These are phyloP conservation scores for Felis chaus DNA, from an alignment of 2,113 vertebrate genomes.

Conservation along the genomic window DNA sequence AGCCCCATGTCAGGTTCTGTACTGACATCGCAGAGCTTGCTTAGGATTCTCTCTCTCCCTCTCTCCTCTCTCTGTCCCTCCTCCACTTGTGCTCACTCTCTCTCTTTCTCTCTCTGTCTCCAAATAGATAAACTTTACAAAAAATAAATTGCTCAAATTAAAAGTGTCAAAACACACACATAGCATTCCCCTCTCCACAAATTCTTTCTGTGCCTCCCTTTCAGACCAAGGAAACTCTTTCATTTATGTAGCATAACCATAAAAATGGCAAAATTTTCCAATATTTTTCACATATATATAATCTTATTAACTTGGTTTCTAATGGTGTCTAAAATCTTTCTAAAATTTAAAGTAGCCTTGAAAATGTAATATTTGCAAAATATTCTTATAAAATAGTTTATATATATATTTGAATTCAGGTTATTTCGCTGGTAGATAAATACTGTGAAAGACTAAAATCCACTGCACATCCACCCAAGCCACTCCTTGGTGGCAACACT, in stretches of 20 bases:
- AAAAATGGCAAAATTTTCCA: not conserved
- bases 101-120: too few species aligned
- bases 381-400: not conserved
- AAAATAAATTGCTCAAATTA: not conserved
- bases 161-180: not conserved
- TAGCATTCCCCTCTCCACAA: not conserved
- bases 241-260: not conserved
- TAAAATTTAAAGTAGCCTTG: not conserved
- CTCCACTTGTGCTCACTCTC: too few species aligned
- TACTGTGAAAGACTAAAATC: not conserved
- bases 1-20: too few species aligned
- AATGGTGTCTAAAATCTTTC: not conserved
- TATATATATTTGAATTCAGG: not conserved
- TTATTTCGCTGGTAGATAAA: not conserved
- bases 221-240: not conserved
- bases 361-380: not conserved
- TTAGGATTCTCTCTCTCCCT: too few species aligned
- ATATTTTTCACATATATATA: not conserved
- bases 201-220: not conserved
- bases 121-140: too few species aligned
- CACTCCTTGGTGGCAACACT: fast-evolving
- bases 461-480: fast-evolving
- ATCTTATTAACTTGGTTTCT: not conserved
- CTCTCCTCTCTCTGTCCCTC: too few species aligned
- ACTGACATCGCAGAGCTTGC: too few species aligned